These are phyloP conservation scores for Drosophila rufa DNA, from an alignment of 1,140 invertebrate species.

Conservation along the genomic window DNA sequence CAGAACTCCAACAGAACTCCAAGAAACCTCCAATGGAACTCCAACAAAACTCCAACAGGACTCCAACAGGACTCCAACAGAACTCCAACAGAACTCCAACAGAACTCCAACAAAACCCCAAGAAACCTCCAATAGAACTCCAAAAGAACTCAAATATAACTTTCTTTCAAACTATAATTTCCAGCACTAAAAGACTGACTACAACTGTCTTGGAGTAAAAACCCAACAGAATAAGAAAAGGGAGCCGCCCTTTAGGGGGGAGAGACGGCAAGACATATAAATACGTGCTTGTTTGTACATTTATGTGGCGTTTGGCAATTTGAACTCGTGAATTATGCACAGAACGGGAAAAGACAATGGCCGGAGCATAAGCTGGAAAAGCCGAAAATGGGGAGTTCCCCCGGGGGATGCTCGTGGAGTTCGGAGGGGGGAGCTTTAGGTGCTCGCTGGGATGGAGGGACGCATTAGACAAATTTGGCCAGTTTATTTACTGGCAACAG, in stretches of 20 bases:
- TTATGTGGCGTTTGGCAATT: conserved; percentile 65
- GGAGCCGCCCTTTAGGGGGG: conserved; percentile 9
- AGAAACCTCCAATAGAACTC: too few species aligned
- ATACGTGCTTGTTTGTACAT: conserved; percentile 65
- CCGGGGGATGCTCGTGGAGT: not conserved
- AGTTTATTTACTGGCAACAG: conserved; percentile 56
- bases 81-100: too few species aligned
- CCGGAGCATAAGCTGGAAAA: conserved; percentile 5
- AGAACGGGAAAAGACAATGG: conserved; percentile 44
- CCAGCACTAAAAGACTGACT: conserved; percentile 20
- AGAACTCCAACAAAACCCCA: too few species aligned
- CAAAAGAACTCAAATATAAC: not conserved
- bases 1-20: too few species aligned
- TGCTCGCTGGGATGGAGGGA: not conserved
- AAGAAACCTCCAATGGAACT: too few species aligned
- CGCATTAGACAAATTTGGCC: conserved; percentile 59
- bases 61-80: too few species aligned
- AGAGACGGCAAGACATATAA: conserved; percentile 49
- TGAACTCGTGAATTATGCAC: conserved; percentile 72
- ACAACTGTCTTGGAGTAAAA: conserved; percentile 10
- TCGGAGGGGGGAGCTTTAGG: too few species aligned
- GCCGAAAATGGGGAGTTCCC: conserved; percentile 19
- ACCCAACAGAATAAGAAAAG: conserved; percentile 13
- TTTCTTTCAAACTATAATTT: not conserved
- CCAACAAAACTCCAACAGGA: too few species aligned